Conservation (phyloP, 2,113 vertebrate genomes). For the Natator depressus region DNA sequence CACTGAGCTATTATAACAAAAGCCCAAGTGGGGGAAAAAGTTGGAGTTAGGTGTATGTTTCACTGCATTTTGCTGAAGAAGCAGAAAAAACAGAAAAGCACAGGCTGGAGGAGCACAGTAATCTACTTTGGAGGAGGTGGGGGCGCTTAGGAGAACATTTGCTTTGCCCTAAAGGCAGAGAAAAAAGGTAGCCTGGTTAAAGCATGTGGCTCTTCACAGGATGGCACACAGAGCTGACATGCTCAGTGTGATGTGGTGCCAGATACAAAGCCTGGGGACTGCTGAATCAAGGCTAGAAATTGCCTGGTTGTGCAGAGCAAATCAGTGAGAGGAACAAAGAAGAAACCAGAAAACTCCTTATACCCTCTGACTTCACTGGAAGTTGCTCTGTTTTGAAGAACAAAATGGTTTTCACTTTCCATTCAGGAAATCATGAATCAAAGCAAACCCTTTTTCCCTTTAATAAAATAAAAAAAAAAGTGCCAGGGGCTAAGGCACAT, state of each 20-base stretch:
- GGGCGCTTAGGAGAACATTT: neutral
- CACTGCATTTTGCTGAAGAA: neutral
- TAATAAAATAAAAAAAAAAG: neutral
- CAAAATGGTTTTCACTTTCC: neutral
- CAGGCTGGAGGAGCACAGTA: neutral
- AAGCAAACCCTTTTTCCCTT: neutral
- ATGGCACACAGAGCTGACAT: neutral
- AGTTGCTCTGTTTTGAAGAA: neutral
- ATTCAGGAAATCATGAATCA: neutral
- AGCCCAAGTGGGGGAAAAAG: neutral
- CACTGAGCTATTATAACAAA: neutral
- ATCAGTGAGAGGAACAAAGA: neutral
- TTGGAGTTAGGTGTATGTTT: neutral
- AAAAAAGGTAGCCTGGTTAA: neutral
- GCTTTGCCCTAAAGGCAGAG: slow-evolving; percentile 29
- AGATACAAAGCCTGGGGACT: neutral
- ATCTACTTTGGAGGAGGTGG: neutral
- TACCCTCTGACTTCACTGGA: neutral
- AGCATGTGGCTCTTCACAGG: neutral
- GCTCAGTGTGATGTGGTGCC: neutral
- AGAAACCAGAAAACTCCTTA: neutral
- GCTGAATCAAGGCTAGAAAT: neutral
- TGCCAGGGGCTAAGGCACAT: neutral
- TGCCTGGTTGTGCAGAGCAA: neutral
- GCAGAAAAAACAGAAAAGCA: neutral